A percentile compares a stretch with the other conserved stretches of the same genome.
Evolutionary conservation across 2,797 vertebrate species (phyloP).

Genomic region (Xyrichtys novacula): DNA sequence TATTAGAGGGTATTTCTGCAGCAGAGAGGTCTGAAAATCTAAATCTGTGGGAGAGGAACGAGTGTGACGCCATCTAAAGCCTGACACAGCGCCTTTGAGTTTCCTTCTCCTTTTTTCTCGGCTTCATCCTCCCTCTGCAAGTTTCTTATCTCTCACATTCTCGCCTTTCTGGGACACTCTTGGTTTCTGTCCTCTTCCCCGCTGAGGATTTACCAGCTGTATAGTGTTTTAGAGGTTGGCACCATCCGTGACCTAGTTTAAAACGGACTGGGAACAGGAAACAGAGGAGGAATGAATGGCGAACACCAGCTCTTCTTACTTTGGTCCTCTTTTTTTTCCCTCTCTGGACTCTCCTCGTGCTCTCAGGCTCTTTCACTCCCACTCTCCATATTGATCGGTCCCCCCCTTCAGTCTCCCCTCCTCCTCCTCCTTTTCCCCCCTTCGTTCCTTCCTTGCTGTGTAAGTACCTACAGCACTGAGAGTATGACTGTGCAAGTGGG

Average conservation of each 20-base stretch:
- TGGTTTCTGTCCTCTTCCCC: conserved; percentile 42
- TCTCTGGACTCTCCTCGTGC: conserved; percentile 29
- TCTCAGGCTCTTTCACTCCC: conserved; percentile 39
- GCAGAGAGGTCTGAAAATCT: background rate
- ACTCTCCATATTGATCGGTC: conserved; percentile 46
- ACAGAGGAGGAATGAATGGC: conserved; percentile 67
- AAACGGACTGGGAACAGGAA: conserved; percentile 72
- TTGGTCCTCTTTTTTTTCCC: conserved; percentile 35
- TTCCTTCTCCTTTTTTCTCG: conserved; percentile 19
- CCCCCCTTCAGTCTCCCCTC: background rate
- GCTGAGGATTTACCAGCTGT: conserved; percentile 64
- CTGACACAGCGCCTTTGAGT: conserved; percentile 3
- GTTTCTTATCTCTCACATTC: conserved; percentile 32
- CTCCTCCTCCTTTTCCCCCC: background rate
- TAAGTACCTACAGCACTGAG: conserved; percentile 33
- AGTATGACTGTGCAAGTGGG: conserved; percentile 23
- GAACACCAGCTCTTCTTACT: conserved; percentile 56
- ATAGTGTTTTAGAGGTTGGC: conserved; percentile 63
- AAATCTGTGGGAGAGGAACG: conserved; percentile 20
- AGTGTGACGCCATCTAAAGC: conserved; percentile 23
- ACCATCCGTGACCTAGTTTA: conserved; percentile 78
- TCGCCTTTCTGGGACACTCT: conserved; percentile 49
- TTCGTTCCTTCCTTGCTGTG: conserved; percentile 20
- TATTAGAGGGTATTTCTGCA: background rate
- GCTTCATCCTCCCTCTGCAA: background rate